Evolutionary conservation across 2,888 invertebrate genomes (phyloP), one percentile per base, ranked within the genome.

Genomic region (Scaptodrosophila latifasciaeformis): DNA sequence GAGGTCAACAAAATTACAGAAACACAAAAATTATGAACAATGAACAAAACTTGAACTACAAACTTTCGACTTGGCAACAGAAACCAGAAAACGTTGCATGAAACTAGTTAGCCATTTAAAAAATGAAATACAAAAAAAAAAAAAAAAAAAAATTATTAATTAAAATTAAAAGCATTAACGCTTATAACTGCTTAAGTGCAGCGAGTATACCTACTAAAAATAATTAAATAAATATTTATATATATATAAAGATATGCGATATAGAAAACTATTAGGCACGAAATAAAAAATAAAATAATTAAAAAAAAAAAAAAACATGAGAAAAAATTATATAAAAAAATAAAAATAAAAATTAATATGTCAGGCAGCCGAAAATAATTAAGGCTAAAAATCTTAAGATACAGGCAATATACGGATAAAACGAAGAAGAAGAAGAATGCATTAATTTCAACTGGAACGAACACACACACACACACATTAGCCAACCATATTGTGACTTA

Each of bases 401-500:
- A 48, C 19, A 42, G 27, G 30, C 12, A 48, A 19, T 13, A 47
- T 35, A 15, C n/a, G n/a, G n/a, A n/a, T n/a, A n/a, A n/a, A n/a
- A n/a, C n/a, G n/a, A n/a, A n/a, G n/a, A n/a, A n/a, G n/a, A n/a
- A n/a, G n/a, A n/a, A n/a, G n/a, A n/a, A n/a, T n/a, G n/a, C 9
- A 30, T 44, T 37, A 15, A 34, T 15, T 24, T 40, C 21, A 13
- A 46, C 30, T 15, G 24, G 29, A 24, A 47, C 46, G 31, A 37
- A 49, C 42, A 49, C 29, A 6, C 27, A 27, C 47, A 37, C 31
- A n/a, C 29, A 42, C 49, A 49, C 18, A 19, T 59, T 49, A 72
- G 79, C 72, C 77, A 72, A 76, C 72, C 72, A 66, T 79, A 72
- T 79, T 72, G 72, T 72, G 72, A 72, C 72, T 72, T 72, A 72